Percentiles rank a stretch among this genome's conserved stretches.
Evolutionary conservation across 2,888 invertebrate genomes (phyloP).

Genomic region (Catocala fraxini): DNA sequence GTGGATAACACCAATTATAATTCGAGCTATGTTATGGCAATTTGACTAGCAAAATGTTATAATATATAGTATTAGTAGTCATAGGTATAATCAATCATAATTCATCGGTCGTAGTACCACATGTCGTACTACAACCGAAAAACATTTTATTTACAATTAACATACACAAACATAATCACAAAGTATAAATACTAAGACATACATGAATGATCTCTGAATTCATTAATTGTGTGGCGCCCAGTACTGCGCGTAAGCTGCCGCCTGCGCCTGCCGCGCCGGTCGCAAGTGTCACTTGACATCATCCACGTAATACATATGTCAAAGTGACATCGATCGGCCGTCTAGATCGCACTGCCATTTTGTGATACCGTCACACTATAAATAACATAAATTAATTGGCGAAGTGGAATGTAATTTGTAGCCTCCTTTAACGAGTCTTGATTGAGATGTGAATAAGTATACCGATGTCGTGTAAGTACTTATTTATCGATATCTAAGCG

Average conservation of each 20-base stretch:
- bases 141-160: no score
- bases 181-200: not conserved
- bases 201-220: slow-evolving; percentile 11
- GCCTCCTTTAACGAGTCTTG: slow-evolving; percentile 61
- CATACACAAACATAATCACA: no score
- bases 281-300: slow-evolving; percentile 36
- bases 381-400: slow-evolving; percentile 64
- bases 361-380: slow-evolving; percentile 56
- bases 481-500: slow-evolving; percentile 25
- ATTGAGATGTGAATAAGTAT: slow-evolving; percentile 60
- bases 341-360: slow-evolving; percentile 54
- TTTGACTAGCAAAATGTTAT: no score
- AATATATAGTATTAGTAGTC: no score
- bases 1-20: no score
- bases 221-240: slow-evolving; percentile 20
- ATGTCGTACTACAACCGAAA: no score
- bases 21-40: no score
- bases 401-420: slow-evolving; percentile 62
- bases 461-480: slow-evolving; percentile 37
- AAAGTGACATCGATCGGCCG: slow-evolving; percentile 67
- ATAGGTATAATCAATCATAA: no score
- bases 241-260: slow-evolving; percentile 10
- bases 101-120: no score
- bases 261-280: not conserved
- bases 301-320: slow-evolving; percentile 61